Percentiles rank a stretch among this genome's conserved stretches.
phyloP scores from a whole-genome alignment of 2,797 vertebrate genomes.

The Sebastiscus tertius region DNA sequence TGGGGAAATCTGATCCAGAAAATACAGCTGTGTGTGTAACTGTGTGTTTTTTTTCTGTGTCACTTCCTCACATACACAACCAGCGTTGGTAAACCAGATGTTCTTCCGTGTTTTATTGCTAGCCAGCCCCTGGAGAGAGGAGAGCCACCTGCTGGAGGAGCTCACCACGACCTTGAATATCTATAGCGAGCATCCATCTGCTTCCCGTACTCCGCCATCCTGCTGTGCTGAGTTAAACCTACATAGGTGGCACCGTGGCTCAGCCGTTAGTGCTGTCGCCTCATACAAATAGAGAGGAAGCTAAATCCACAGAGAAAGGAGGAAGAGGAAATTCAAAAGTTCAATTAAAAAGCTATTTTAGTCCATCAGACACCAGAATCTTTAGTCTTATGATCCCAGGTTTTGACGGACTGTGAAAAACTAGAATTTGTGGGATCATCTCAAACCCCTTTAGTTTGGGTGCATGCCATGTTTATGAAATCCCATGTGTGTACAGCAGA shows the following conservation, averaged over 20 bases:
- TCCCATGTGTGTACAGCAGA: background rate
- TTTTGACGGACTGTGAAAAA: background rate
- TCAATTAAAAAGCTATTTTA: background rate
- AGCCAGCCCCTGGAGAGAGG: conserved; percentile 58
- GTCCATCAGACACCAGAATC: background rate
- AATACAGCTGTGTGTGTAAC: conserved; percentile 63
- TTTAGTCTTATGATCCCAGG: background rate
- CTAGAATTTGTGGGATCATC: background rate
- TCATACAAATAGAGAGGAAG: background rate
- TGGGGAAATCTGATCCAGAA: conserved; percentile 48
- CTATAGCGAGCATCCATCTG: conserved; percentile 59
- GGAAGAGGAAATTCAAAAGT: background rate
- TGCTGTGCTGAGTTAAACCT: conserved; percentile 38
- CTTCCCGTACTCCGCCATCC: conserved; percentile 42
- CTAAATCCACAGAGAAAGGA: background rate
- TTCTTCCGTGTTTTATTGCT: conserved; percentile 66
- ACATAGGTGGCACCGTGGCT: conserved; percentile 13
- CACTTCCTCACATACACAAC: conserved; percentile 47
- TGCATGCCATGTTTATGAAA: background rate
- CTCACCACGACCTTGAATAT: conserved; percentile 60
- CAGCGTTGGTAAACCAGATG: conserved; percentile 57
- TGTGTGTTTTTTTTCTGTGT: conserved; percentile 50
- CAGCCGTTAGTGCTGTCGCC: conserved; percentile 10
- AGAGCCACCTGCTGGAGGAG: conserved; percentile 74
- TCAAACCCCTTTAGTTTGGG: background rate